phyloP scores from a whole-genome alignment of 2,113 vertebrate genomes.

The Bolborhynchus lineola region DNA sequence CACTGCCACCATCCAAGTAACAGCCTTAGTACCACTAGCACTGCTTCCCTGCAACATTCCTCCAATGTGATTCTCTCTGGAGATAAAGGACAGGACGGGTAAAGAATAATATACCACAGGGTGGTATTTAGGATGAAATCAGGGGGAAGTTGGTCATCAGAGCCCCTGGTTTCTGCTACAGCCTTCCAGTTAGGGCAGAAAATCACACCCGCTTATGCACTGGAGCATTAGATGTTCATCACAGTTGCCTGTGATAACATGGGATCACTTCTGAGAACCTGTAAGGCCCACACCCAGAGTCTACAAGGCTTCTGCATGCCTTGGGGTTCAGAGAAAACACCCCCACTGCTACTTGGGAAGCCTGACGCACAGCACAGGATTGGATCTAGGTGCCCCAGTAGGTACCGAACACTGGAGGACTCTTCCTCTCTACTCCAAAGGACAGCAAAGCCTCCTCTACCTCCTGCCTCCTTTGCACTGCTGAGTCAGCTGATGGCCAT shows the following conservation, averaged over 20 bases:
- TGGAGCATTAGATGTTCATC: background rate
- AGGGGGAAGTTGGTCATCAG: background rate
- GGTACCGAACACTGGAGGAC: background rate
- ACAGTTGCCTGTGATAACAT: background rate
- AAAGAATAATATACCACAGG: background rate
- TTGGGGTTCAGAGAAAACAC: background rate
- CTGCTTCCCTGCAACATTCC: background rate
- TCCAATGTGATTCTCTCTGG: background rate
- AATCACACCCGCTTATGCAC: background rate
- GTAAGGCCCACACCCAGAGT: rapidly evolving
- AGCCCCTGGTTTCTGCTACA: background rate
- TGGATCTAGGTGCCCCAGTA: background rate
- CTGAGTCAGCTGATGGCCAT: background rate
- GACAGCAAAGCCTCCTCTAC: background rate
- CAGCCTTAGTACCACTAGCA: background rate
- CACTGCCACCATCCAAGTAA: background rate
- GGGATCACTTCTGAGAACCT: background rate
- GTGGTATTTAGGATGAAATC: background rate
- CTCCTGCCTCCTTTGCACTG: rapidly evolving
- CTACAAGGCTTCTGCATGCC: background rate
- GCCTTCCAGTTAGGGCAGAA: background rate
- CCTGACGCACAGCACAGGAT: background rate
- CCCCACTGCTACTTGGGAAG: background rate
- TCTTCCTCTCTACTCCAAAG: background rate
- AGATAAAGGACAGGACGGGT: background rate